These are phyloP conservation scores for Sebastes reedi DNA, from an alignment of 2,797 vertebrate species.

Conservation along the genomic window DNA sequence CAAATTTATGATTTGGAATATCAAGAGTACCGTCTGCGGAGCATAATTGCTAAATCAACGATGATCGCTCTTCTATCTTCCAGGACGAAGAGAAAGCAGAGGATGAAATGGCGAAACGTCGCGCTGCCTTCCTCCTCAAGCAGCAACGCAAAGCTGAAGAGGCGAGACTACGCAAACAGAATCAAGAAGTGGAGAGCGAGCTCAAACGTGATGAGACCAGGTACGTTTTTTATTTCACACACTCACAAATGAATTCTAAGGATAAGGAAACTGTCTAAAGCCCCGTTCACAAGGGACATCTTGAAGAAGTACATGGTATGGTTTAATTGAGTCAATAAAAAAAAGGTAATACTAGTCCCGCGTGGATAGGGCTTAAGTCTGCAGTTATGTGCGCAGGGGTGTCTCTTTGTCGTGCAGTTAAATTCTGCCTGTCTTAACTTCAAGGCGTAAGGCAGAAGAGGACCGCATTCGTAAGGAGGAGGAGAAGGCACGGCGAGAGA, in stretches of 20 bases:
- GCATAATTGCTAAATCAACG: neutral
- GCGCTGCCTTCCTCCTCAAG: conserved; percentile 93
- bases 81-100: conserved; percentile 93
- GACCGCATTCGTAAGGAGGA: conserved; percentile 96
- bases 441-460: conserved; percentile 95
- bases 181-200: conserved; percentile 91
- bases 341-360: neutral
- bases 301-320: too few species aligned
- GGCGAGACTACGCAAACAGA: conserved; percentile 89
- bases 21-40: neutral
- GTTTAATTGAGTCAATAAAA: too few species aligned
- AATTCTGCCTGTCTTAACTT: neutral
- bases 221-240: conserved; percentile 64
- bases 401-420: neutral
- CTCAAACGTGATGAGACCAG: conserved; percentile 93
- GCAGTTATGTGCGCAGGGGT: neutral
- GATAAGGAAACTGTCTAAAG: neutral
- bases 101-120: conserved; percentile 94
- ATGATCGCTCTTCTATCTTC: neutral
- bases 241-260: neutral
- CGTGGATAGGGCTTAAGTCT: neutral
- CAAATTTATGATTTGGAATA: neutral
- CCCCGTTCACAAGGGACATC: neutral
- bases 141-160: conserved; percentile 98
- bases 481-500: conserved; percentile 93